phyloP scores from a whole-genome alignment of 2,888 invertebrate species.

The Drosophila stalkeri region DNA sequence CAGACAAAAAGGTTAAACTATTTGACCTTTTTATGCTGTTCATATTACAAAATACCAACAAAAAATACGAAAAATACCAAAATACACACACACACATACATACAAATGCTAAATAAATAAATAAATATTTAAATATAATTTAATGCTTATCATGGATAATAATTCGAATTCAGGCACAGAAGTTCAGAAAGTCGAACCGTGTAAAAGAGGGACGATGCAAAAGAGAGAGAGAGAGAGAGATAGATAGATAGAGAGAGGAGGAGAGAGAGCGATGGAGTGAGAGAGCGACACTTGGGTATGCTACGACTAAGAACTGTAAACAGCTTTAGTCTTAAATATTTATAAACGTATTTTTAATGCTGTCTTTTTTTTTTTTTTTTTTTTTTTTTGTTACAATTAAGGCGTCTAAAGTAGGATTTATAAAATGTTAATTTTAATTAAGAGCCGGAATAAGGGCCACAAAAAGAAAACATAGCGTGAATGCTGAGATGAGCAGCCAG shows the following conservation, averaged over 20 bases:
- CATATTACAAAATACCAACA: slow-evolving; percentile 14
- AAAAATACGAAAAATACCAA: slow-evolving; percentile 4
- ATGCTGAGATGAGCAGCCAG: slow-evolving; percentile 11
- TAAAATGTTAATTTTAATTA: slow-evolving; percentile 81
- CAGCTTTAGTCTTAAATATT: slow-evolving; percentile 58
- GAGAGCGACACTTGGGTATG: background rate
- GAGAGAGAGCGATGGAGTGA: background rate
- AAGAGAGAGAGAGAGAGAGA: background rate
- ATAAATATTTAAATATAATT: slow-evolving; percentile 66
- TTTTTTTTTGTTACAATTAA: slow-evolving; percentile 20
- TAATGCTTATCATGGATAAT: slow-evolving; percentile 65
- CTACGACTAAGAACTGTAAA: slow-evolving; percentile 5
- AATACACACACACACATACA: background rate
- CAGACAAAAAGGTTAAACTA: slow-evolving; percentile 58
- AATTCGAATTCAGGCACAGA: slow-evolving; percentile 26
- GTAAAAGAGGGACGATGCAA: too few species aligned
- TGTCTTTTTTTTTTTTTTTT: background rate
- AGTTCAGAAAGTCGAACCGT: slow-evolving; percentile 43
- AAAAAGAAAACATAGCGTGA: slow-evolving; percentile 10
- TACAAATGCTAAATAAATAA: slow-evolving; percentile 37
- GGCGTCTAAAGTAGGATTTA: slow-evolving; percentile 36
- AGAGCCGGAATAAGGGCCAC: slow-evolving; percentile 39
- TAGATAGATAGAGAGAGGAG: background rate
- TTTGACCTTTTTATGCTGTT: slow-evolving; percentile 40
- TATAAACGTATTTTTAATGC: slow-evolving; percentile 51